phyloP scores from a whole-genome alignment of 2,113 vertebrate genomes.

The Oceanites oceanicus region DNA sequence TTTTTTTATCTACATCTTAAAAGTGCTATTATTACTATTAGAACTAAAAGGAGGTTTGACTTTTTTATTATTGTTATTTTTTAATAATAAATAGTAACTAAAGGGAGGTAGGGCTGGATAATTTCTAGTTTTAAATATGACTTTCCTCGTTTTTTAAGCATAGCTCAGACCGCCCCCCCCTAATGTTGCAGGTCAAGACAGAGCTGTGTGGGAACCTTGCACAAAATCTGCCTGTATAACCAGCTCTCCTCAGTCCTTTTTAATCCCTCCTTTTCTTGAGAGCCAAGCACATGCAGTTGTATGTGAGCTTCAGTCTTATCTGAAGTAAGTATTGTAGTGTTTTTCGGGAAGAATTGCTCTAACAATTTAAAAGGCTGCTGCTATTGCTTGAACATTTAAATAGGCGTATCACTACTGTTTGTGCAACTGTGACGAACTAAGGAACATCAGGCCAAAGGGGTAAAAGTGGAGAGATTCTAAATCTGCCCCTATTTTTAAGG shows the following conservation, averaged over 20 bases:
- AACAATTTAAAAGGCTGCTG: slow-evolving; percentile 6
- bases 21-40: background rate
- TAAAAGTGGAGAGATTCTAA: background rate
- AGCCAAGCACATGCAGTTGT: slow-evolving; percentile 35
- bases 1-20: background rate
- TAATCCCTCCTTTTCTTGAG: slow-evolving; percentile 49
- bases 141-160: background rate
- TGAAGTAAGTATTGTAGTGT: slow-evolving; percentile 47
- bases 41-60: background rate
- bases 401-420: background rate
- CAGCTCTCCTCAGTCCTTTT: slow-evolving; percentile 53
- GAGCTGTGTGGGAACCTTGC: slow-evolving; percentile 47
- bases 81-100: background rate
- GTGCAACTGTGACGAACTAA: background rate
- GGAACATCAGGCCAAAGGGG: background rate
- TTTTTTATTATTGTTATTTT: background rate
- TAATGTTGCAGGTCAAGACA: slow-evolving; percentile 41
- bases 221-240: slow-evolving; percentile 39
- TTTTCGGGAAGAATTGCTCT: slow-evolving; percentile 28
- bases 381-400: background rate
- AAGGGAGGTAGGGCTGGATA: background rate
- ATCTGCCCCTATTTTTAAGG: background rate
- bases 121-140: slow-evolving; percentile 18
- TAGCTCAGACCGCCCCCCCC: slow-evolving; percentile 15
- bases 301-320: slow-evolving; percentile 48